Evolutionary conservation across 1,140 invertebrate genomes (phyloP).

Genomic region (Solen grandis): DNA sequence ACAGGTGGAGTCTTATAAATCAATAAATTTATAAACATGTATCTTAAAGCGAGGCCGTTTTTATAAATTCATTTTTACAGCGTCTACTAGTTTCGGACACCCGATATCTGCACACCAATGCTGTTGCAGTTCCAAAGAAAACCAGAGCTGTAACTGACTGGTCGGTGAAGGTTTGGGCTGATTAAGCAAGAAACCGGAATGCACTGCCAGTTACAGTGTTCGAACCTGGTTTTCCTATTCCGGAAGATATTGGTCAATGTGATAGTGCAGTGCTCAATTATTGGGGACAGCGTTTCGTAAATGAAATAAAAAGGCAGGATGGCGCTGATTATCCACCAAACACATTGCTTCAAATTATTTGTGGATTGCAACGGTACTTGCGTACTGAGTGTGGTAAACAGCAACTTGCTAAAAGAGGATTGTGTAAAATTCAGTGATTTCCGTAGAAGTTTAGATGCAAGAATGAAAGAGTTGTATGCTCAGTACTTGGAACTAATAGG

Average conservation of each 20-base stretch:
- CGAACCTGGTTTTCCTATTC: conserved; percentile 1
- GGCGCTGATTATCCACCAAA: conserved; percentile 6
- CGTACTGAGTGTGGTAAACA: background rate
- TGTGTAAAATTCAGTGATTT: conserved; percentile 9
- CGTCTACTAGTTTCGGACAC: background rate
- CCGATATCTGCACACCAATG: background rate
- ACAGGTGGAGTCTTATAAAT: no score
- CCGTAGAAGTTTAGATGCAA: background rate
- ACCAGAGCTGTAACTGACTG: background rate
- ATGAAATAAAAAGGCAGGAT: conserved; percentile 16
- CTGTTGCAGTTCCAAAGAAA: background rate
- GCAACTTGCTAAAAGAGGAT: background rate
- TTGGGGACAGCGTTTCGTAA: conserved; percentile 22
- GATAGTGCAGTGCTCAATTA: background rate
- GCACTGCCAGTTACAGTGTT: background rate
- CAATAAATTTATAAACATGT: no score
- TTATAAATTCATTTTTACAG: no score
- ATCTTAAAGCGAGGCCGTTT: no score
- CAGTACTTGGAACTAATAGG: background rate
- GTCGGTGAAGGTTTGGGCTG: background rate
- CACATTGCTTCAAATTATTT: background rate
- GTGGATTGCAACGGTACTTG: conserved; percentile 19
- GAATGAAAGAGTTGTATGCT: conserved; percentile 15
- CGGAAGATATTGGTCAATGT: background rate
- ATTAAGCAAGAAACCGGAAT: conserved; percentile 2